These are phyloP conservation scores for Dicrostonyx torquatus DNA, from an alignment of 2,797 vertebrate genomes.

Conservation along the genomic window DNA sequence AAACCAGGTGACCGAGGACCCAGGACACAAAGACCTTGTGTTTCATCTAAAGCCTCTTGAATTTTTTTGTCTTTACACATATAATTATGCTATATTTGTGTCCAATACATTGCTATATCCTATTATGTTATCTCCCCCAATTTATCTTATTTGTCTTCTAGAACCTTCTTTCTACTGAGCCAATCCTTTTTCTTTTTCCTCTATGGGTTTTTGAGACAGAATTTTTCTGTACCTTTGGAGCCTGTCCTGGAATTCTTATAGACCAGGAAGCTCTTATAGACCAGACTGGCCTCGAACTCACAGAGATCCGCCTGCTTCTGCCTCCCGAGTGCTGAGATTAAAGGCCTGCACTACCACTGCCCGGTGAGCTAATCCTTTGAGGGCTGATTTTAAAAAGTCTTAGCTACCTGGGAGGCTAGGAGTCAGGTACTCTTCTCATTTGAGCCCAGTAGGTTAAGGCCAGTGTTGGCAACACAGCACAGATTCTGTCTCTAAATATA, in stretches of 20 bases:
- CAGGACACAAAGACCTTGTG: neutral
- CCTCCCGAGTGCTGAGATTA: too few species aligned
- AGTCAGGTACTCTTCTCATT: neutral
- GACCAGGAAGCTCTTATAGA: too few species aligned
- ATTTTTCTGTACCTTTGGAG: too few species aligned
- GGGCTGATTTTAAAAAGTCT: neutral
- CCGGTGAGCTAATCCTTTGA: neutral
- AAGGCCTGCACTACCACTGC: too few species aligned
- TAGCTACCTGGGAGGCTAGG: neutral
- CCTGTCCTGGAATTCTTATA: too few species aligned
- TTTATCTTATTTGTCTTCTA: neutral
- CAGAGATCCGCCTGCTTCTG: too few species aligned
- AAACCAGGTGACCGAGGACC: neutral
- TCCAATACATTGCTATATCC: neutral
- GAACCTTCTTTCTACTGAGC: neutral
- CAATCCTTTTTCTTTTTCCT: neutral
- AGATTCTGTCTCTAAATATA: neutral
- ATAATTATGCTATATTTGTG: neutral
- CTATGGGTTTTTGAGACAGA: too few species aligned
- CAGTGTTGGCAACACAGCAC: neutral
- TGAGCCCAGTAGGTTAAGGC: neutral
- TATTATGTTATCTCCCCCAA: neutral
- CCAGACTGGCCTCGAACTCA: too few species aligned
- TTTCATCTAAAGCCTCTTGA: neutral
- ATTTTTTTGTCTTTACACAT: conserved; percentile 12